phyloP scores from a whole-genome alignment of 1,140 invertebrate genomes.

The Ceratosolen fusciceps region DNA sequence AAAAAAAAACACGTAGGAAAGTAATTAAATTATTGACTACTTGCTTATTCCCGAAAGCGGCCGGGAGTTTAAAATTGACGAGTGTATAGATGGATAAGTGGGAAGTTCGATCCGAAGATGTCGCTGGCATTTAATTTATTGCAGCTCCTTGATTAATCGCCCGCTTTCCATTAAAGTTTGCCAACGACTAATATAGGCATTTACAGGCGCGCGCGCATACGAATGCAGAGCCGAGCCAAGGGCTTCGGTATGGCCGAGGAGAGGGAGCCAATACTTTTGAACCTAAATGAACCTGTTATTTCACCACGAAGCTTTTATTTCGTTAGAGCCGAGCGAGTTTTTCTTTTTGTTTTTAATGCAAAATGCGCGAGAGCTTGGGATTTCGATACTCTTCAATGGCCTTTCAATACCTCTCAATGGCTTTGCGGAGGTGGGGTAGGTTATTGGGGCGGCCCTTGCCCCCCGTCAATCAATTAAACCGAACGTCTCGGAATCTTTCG shows the following conservation, averaged over 20 bases:
- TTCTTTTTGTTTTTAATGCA: no score
- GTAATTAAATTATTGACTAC: background rate
- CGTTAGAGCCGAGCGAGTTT: background rate
- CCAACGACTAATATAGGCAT: background rate
- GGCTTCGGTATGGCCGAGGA: background rate
- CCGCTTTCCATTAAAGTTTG: background rate
- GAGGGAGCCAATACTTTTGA: background rate
- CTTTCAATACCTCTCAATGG: background rate
- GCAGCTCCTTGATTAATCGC: background rate
- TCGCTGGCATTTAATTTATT: background rate
- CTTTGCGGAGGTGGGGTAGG: no score
- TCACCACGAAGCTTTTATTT: background rate
- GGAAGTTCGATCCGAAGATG: background rate
- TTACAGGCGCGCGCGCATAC: background rate
- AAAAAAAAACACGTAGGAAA: background rate
- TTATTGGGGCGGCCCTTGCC: no score
- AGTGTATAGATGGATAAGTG: background rate
- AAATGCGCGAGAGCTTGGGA: background rate
- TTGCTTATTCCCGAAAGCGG: no score
- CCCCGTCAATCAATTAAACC: no score
- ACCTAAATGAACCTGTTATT: background rate
- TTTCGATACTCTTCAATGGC: background rate
- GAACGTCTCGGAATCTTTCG: no score
- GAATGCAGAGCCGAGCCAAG: background rate
- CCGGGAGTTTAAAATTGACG: no score